Evolutionary conservation across 2,797 vertebrate genomes (phyloP), one percentile per base, ranked within the genome.

Genomic region (Eurystomus glaucurus): DNA sequence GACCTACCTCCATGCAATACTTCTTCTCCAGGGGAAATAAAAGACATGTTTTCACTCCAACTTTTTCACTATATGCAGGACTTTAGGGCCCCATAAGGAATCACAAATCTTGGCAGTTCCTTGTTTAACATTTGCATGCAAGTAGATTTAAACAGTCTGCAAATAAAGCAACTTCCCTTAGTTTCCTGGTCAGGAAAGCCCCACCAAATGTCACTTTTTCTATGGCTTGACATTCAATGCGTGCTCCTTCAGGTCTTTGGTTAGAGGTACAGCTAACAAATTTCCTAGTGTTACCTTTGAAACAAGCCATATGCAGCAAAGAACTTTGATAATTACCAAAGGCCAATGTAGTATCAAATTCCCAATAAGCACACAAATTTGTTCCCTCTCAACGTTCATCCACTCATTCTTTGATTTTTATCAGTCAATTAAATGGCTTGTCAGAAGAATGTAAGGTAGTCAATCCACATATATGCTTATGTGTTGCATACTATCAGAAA

Each of bases 371-470:
- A 90, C 76, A 46, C 52, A 77, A 88, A 95, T 93, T 64, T 62
- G 4, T 46, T 88, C 71, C n/a, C 54, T 82, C 58, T 91, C 70
- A 77, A 89, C 76, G 72, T 93, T 58, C 65, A 52, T 66, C 91
- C 58, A 33, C 45, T 71, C n/a, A 60, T n/a, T 70, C 62, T 71
- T 86, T 93, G 78, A 58, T 88, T 96, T 96, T 91, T 86, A 91
- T 89, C 88, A 93, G 69, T 93, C 92, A 97, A 85, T 81, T 94
- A 96, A 95, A 90, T 65, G 54, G 16, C 81, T 96, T 95, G 45
- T 94, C 81, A 95, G 61, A 92, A 90, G 75, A 55, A 45, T 19
- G 62, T 15, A 37, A 48, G 1, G 3, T 70, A 48, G 50, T 48
- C 83, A 87, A 50, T 75, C 88, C 77, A 60, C 70, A 45, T 31